Percentiles rank a stretch among this genome's conserved stretches.
Conservation (phyloP, 2,888 invertebrate genomes). For the Rhagophthalmus giganteus region DNA sequence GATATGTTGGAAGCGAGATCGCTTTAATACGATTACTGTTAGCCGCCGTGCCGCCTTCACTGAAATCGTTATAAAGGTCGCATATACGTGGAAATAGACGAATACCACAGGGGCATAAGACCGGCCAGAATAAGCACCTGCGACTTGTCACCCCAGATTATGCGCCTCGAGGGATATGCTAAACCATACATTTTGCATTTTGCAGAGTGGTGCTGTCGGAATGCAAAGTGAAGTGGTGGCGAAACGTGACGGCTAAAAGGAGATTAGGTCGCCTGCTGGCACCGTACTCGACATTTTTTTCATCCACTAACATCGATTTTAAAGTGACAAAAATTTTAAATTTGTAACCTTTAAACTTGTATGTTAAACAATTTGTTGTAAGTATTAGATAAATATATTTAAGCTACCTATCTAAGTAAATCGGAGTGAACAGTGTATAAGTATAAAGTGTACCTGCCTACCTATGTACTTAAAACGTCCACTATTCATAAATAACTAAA, state of each 20-base stretch:
- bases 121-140: slow-evolving; percentile 49
- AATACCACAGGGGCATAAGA: slow-evolving; percentile 28
- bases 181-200: slow-evolving; percentile 49
- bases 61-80: slow-evolving; percentile 6
- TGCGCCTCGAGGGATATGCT: slow-evolving; percentile 47
- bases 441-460: too few relatives aligned
- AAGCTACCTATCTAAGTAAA: too few relatives aligned
- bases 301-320: slow-evolving; percentile 20
- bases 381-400: too few relatives aligned
- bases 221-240: slow-evolving; percentile 60
- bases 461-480: too few relatives aligned
- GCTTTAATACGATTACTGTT: slow-evolving; percentile 48
- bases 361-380: too few relatives aligned
- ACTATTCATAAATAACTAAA: too few relatives aligned
- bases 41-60: slow-evolving; percentile 29
- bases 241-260: slow-evolving; percentile 41
- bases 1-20: slow-evolving; percentile 48
- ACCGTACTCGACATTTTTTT: slow-evolving; percentile 26
- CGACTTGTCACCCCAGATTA: slow-evolving; percentile 51
- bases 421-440: too few relatives aligned
- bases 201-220: slow-evolving; percentile 40
- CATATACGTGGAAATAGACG: slow-evolving; percentile 3
- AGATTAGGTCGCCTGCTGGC: slow-evolving; percentile 31
- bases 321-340: slow-evolving; percentile 4
- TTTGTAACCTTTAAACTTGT: too few relatives aligned